Evolutionary conservation across 2,888 invertebrate species (phyloP), one percentile per base, ranked within the genome.

Genomic region (Oxytorus armatus): DNA sequence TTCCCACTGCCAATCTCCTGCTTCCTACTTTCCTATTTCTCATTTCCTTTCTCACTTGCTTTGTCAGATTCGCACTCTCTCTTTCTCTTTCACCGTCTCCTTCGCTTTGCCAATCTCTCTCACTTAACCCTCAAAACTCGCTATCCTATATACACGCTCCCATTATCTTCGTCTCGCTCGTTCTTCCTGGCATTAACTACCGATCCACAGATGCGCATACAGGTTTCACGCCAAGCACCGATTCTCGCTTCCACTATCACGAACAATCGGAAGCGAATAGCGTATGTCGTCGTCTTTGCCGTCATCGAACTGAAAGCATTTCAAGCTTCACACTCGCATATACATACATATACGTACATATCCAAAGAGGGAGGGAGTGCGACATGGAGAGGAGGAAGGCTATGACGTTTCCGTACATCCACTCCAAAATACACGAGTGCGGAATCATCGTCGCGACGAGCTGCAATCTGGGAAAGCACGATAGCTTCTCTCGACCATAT

Each of bases 401-500:
- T 36, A 69, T 68, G 59, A 49, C 68, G 75, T 76, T 61, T 61
- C 59, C 39, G 49, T 55, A 21, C 61, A 68, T 68, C 66, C 63
- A 55, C 53, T 21, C 21, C 44, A 33, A 53, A 74, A 65, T 33
- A 47, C 51, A 61, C 72, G n/a, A 49, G 23, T 36, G 21, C 55
- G 57, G 36, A 65, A 65, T 18, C 55, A 55, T 33, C 73, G 57
- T 39, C 49, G 49, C 21, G 68, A 57, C 68, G 49, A 47, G 42
- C 68, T 10, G 68, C 61, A 61, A 76, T 59, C 59, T 61, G 51
- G 23, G 42, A 69, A 68, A 68, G 59, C 36, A 18, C 57, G 57
- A 69, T 55, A 57, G 74, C 55, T 55, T 65, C 69, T 82, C 72
- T 82, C 53, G 73, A 23, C 51, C 72, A 44, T 18, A 51, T 61